Base-by-base conservation (phyloP, 30 jellyfish, hydroid and myxozoan genomes). In the Cassiopea xamachana region DNA sequence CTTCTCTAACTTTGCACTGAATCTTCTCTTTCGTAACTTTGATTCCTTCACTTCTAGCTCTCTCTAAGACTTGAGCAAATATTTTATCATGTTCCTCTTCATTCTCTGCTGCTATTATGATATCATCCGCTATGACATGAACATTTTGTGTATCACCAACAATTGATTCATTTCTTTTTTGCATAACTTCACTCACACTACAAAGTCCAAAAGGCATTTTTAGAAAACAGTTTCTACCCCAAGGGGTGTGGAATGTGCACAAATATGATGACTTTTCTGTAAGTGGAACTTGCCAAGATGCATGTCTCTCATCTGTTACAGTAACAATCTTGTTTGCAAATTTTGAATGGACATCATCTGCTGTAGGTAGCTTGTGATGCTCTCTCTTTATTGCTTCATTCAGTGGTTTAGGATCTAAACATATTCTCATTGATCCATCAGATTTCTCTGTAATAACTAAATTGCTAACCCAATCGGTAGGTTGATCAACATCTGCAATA, bases 131-230 rank as follows among this genome's bases (percentile, higher is more conserved):
- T 64, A 64, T 50, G 73, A 50, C 85, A 46, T 67, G 73, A 62
- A 83, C 85, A 45, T 71, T 73, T 69, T 69, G 85, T 10, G 67
- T 83, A 83, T 68, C 91, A 47, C 85, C 50, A 83, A 83, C 1
- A 27, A 64, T 62, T 68, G 84, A 46, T 48, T 69, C 55, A 18
- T n/a, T 46, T 71, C 91, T 69, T 27, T 83, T 83, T 62, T 62
- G 91, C 75, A 71, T 47, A 46, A 67, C 83, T 50, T 61, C 85
- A 62, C 75, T 48, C 46, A 18, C 82, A 55, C 64, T 68, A 51
- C 81, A 81, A 81, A 81, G 55, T 81, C 90, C 90, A 81, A 81
- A 81, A 60, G 83, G 90, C 90, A 82, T 82, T 82, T 84, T 64
- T 82, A 67, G 10, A 82, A 82, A 82, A 16, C 82, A 46, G 48